These are phyloP conservation scores for Moxostoma hubbsi DNA, from an alignment of 2,797 vertebrate species.

Conservation along the genomic window DNA sequence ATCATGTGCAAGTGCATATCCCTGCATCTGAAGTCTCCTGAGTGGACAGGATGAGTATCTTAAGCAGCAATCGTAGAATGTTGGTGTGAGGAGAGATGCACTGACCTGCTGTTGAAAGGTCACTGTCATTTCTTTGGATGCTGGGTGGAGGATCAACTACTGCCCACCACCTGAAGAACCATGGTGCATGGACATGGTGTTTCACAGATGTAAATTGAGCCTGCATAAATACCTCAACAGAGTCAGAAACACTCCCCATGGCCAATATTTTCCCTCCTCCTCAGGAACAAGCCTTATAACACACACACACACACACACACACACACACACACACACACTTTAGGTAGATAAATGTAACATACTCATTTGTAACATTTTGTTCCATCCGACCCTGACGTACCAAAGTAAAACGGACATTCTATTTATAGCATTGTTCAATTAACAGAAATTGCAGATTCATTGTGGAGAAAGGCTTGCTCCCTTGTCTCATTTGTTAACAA, in stretches of 20 bases:
- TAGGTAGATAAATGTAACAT: background rate
- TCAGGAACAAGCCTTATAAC: background rate
- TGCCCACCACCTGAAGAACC: conserved; percentile 56
- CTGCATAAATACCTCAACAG: background rate
- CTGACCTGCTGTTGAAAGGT: conserved; percentile 74
- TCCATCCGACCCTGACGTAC: background rate
- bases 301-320: too few species aligned
- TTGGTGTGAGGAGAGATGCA: conserved; percentile 56
- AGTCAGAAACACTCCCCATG: background rate
- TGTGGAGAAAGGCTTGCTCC: background rate
- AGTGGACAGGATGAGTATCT: conserved; percentile 67
- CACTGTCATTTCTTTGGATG: conserved; percentile 72
- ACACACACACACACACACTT: background rate
- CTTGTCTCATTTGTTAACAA: conserved; percentile 44
- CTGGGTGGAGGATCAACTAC: conserved; percentile 57
- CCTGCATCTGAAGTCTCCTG: background rate
- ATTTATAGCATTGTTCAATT: conserved; percentile 31
- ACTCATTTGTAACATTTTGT: conserved; percentile 20
- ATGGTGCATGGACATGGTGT: conserved; percentile 38
- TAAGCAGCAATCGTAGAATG: conserved; percentile 63
- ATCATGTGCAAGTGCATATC: conserved; percentile 49
- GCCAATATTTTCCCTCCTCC: conserved; percentile 6
- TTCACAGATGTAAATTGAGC: conserved; percentile 41
- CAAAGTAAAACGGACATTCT: conserved; percentile 1
- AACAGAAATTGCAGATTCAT: conserved; percentile 27